These are phyloP conservation scores for Hemicentrotus pulcherrimus DNA, from an alignment of 35 echinoderm and acorn worm species.

Conservation along the genomic window DNA sequence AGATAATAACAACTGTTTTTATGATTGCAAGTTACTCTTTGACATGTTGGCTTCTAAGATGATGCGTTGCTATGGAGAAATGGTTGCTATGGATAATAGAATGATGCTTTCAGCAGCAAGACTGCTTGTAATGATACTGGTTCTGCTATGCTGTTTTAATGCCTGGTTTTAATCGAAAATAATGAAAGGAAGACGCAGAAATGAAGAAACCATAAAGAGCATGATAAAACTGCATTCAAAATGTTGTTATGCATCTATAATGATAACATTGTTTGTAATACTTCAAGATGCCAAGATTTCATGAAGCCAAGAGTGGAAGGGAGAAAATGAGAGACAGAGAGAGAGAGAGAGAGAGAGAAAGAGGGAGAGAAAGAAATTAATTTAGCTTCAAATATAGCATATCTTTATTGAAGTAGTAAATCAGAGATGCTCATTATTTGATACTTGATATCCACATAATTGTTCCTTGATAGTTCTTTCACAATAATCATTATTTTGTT, in stretches of 20 bases:
- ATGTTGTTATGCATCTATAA: neutral
- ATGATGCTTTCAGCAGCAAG: neutral
- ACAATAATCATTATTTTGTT: no score
- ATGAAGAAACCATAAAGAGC: neutral
- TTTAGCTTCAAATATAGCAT: no score
- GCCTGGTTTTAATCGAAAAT: neutral
- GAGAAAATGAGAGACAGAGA: no score
- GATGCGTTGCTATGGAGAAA: neutral
- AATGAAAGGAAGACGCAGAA: neutral
- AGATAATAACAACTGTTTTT: neutral
- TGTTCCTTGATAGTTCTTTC: no score
- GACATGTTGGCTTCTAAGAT: neutral
- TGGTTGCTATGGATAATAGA: neutral
- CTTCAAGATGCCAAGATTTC: no score
- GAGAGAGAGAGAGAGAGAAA: no score
- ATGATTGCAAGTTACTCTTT: neutral
- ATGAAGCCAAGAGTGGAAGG: no score
- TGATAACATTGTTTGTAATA: neutral
- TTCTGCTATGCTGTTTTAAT: neutral
- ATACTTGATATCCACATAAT: no score
- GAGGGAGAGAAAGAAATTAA: no score
- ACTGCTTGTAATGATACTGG: neutral
- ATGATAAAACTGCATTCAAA: neutral
- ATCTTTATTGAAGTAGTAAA: no score
- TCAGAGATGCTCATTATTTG: no score